Evolutionary conservation across 2,797 vertebrate genomes (phyloP).

Genomic region (Poeciliopsis gracilis): DNA sequence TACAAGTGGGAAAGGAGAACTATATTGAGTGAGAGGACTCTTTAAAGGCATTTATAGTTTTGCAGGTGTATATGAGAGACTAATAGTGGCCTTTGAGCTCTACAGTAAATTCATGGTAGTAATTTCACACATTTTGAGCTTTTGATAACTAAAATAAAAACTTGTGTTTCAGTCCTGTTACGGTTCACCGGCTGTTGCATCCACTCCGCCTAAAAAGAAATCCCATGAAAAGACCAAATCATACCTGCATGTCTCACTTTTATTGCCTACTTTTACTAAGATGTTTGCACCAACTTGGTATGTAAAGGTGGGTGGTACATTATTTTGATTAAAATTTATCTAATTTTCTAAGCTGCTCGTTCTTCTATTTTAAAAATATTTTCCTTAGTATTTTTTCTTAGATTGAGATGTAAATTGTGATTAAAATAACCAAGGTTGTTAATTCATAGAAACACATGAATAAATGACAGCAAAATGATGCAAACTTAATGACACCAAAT

Average conservation of each 20-base stretch:
- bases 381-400: background rate
- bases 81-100: constrained; percentile 5
- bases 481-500: background rate
- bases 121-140: constrained; percentile 8
- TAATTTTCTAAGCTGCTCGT: constrained; percentile 7
- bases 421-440: background rate
- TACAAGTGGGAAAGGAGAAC: background rate
- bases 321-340: constrained; percentile 2
- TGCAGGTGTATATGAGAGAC: background rate
- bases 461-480: no score
- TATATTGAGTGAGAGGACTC: background rate
- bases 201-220: background rate
- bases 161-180: background rate
- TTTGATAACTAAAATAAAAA: background rate
- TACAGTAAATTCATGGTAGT: background rate
- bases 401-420: background rate
- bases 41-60: background rate
- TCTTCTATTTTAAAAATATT: background rate
- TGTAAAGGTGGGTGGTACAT: constrained; percentile 6
- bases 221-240: constrained; percentile 23
- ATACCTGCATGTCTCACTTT: background rate
- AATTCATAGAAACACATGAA: background rate
- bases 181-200: background rate
- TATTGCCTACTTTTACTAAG: background rate
- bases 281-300: background rate